Percentiles rank a stretch among this genome's conserved stretches.
phyloP scores from a whole-genome alignment of 2,113 vertebrate genomes.

The Macheiramphus alcinus region DNA sequence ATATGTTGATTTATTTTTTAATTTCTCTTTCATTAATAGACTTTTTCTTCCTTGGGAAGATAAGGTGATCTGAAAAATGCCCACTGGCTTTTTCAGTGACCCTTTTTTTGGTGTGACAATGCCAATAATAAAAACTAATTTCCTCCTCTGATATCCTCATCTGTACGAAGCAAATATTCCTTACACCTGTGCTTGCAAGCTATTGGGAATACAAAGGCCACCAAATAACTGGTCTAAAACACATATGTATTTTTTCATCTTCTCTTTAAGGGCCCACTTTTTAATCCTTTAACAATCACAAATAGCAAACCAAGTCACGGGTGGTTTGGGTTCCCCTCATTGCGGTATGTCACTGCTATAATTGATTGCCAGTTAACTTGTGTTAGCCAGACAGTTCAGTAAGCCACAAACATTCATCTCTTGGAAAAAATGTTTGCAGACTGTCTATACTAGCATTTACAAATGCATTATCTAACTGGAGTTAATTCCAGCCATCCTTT shows the following conservation, averaged over 20 bases:
- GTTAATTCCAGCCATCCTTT: constrained; percentile 56
- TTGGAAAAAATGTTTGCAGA: constrained; percentile 43
- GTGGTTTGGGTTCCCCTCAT: background rate
- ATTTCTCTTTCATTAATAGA: constrained; percentile 46
- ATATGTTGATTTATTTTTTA: constrained; percentile 54
- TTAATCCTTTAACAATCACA: background rate
- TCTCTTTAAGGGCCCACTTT: background rate
- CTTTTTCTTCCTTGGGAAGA: constrained; percentile 14
- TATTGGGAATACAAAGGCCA: background rate
- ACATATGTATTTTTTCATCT: background rate
- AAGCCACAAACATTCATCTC: constrained; percentile 38
- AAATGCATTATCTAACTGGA: constrained; percentile 36
- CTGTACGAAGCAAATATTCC: background rate
- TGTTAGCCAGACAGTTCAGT: constrained; percentile 40
- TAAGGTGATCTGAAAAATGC: constrained; percentile 20
- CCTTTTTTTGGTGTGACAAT: background rate
- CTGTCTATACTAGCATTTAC: constrained; percentile 34
- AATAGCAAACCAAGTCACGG: background rate
- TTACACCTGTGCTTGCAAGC: background rate
- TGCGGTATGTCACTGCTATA: background rate
- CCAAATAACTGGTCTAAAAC: background rate
- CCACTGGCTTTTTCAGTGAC: background rate
- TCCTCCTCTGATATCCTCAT: constrained; percentile 25
- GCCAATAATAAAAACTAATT: constrained; percentile 51
- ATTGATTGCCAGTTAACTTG: constrained; percentile 33